Conservation (phyloP, 2,113 vertebrate genomes). For the Xerus inauris region DNA sequence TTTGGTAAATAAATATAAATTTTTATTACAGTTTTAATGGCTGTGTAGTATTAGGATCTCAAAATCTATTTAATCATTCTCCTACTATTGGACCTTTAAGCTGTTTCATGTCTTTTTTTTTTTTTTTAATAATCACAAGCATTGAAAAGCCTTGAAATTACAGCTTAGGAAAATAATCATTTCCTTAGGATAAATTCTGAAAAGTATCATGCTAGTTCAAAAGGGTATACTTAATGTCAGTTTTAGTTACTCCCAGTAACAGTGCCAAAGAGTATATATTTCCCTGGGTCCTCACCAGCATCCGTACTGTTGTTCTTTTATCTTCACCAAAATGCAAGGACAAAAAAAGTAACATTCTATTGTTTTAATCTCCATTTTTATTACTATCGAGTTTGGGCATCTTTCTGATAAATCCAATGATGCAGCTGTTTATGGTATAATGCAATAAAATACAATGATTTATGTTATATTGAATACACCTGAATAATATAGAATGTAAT, state of each 20-base stretch:
- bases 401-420: background rate
- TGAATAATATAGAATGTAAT: background rate
- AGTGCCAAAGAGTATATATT: background rate
- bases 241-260: background rate
- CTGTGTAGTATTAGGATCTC: background rate
- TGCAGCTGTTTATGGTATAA: background rate
- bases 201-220: background rate
- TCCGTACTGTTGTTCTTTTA: background rate
- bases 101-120: background rate
- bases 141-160: conserved; percentile 26
- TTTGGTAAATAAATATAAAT: conserved; percentile 16
- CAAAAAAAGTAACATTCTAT: background rate
- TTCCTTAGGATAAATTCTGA: conserved; percentile 52
- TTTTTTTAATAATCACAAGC: background rate
- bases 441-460: background rate
- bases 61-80: background rate
- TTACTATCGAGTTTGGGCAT: background rate
- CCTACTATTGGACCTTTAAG: background rate
- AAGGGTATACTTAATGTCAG: background rate
- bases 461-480: conserved; percentile 15
- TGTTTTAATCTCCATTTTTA: background rate
- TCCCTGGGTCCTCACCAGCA: background rate
- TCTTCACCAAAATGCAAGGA: background rate
- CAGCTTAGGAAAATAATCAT: conserved; percentile 4
- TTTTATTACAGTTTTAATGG: background rate